Base-by-base conservation (phyloP, 1,140 invertebrate genomes). In the Drosophila kurseongensis region DNA sequence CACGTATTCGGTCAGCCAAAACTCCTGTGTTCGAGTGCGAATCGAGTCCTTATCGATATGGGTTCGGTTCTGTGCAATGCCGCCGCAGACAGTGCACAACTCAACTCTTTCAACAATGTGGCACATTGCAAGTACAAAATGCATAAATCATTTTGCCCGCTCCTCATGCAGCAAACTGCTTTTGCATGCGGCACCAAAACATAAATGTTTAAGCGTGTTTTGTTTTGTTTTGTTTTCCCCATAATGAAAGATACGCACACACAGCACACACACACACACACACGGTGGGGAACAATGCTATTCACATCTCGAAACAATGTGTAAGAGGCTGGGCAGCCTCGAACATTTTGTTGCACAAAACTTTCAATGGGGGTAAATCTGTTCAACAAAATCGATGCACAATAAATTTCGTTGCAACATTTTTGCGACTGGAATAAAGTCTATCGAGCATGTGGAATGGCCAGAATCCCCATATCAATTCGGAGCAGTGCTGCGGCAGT, bases 181-280 rank as follows among this genome's bases (percentile, higher is more conserved):
- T 75, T 77, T 60, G 56, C 54, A 68, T 74, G 67, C 52, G 74
- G 69, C 47, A 75, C 73, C 61, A 52, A 65, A 61, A 65, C 69
- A 69, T 85, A 86, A 85, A 85, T 86, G 69, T 78, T 86, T 82
- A 75, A 85, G 63, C 82, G 54, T 74, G 56, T 78, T 81, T 80
- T 79, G 69, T 79, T 72, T 40, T 54, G 61, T 59, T 77, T 60
- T 80, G 77, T 65, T 68, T 59, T 80, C 7, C 27, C 45, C 56
- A 75, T 65, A 65, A 68, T 78, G 62, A 81, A 81, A 81, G 63
- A 62, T 29, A 48, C 55, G 38, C 55, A 71, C 38, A 71, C 12
- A 45, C 59, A 35, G 45, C 42, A 55, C 55, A 42, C 66, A 73
- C 44, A 55, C 55, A 42, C 66, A 73, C 44, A 42, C 40, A 48